Evolutionary conservation across 2,113 vertebrate species (phyloP), one percentile per base, ranked within the genome.

Genomic region (Lepisosteus oculatus): DNA sequence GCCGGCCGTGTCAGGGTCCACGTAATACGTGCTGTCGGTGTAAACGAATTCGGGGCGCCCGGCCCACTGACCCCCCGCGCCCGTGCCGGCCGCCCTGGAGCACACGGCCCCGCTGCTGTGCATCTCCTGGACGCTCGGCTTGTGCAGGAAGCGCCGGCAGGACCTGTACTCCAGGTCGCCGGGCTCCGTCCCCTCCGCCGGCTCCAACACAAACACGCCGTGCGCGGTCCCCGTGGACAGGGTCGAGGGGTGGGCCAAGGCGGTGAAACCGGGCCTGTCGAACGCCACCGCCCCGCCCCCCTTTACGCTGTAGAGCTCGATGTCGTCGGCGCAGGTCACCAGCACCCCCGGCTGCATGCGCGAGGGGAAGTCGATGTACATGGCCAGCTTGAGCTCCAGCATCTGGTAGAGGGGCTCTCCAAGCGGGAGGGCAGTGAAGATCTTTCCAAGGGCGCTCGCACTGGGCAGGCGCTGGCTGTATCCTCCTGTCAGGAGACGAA

Each of bases 301-400:
- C 0, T 65, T 80, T 0, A 82, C 70, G 70, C 90, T 90, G 86
- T 98, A 99, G 2, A 98, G 90, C 75, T 99, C 97, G 0, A 99
- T 93, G 83, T 98, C 96, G 70, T 99, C 97, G 0, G 95, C 93
- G 56, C 95, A 98, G 0, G 94, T 94, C 15, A 98, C 61, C 62
- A 99, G 84, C 0, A 99, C 62, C 0, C 97, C 96, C 0, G 97
- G 95, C 2, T 84, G 91, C 97, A 98, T 99, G 55, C 82, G 87
- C 0, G 66, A 67, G 0, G 96, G 97, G 55, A 99, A 95, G 66
- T 99, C 95, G 9, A 99, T 84, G 69, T 97, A 99, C 87, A 97
- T 94, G 76, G 95, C 92, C 59, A 99, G 83, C 74, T 99, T 99
- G 74, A 99, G 87, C 71, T 99, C 97, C 79, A 99, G 65, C 96